phyloP scores from a whole-genome alignment of 2,888 invertebrate species.

The Macrosoma leucophasiata region DNA sequence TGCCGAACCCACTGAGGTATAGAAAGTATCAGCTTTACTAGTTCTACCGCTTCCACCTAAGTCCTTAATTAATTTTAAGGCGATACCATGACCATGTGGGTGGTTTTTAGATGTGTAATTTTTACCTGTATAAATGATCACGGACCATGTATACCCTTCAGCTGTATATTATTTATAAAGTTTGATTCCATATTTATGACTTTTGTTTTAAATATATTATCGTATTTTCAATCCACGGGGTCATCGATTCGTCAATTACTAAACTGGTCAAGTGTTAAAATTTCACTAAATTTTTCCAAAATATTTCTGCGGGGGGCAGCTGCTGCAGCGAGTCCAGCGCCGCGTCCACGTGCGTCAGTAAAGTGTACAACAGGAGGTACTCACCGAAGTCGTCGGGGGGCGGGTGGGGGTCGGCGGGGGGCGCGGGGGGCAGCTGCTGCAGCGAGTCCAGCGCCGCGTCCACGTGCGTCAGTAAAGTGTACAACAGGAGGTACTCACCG shows the following conservation, averaged over 20 bases:
- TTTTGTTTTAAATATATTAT: slow-evolving; percentile 34
- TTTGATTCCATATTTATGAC: slow-evolving; percentile 32
- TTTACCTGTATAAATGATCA: slow-evolving; percentile 22
- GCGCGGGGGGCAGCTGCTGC: too few species aligned
- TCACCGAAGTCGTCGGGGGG: too few species aligned
- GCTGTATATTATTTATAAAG: slow-evolving; percentile 20
- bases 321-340: too few species aligned
- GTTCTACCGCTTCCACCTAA: slow-evolving; percentile 16
- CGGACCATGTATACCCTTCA: slow-evolving; percentile 18
- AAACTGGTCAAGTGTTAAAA: too few species aligned
- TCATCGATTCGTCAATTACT: slow-evolving; percentile 28
- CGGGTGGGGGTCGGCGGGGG: too few species aligned
- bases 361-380: too few species aligned
- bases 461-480: too few species aligned
- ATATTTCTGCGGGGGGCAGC: too few species aligned
- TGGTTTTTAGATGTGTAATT: slow-evolving; percentile 11
- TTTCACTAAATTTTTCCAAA: too few species aligned
- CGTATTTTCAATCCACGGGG: slow-evolving; percentile 31
- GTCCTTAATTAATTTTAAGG: slow-evolving; percentile 16
- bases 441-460: too few species aligned
- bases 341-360: too few species aligned
- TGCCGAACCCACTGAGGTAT: slow-evolving; percentile 28
- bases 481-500: too few species aligned
- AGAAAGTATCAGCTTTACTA: slow-evolving; percentile 28
- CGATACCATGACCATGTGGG: slow-evolving; percentile 16